Conservation (phyloP, 2,113 vertebrate genomes). For the Proteles cristata region DNA sequence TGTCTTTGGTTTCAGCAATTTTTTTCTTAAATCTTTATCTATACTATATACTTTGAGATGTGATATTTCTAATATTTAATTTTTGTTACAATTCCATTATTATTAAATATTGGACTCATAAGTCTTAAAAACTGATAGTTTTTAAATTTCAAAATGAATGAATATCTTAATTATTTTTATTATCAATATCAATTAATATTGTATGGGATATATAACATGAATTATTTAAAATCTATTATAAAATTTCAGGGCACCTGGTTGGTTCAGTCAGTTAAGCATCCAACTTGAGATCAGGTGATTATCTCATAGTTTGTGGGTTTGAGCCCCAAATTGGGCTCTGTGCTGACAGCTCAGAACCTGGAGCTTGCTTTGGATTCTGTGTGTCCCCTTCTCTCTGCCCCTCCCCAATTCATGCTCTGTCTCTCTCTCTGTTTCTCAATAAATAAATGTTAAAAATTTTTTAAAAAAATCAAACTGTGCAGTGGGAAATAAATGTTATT, state of each 20-base stretch:
- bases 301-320: no score
- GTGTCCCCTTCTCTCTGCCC: no score
- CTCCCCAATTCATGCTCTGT: no score
- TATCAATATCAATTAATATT: neutral
- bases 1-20: neutral
- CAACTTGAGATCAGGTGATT: no score
- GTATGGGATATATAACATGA: neutral
- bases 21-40: neutral
- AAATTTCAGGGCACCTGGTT: neutral
- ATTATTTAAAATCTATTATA: neutral
- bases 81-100: neutral
- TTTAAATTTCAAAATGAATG: neutral
- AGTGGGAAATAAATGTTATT: neutral
- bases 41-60: neutral
- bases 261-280: no score
- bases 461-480: neutral
- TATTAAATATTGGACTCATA: neutral
- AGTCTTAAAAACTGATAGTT: neutral
- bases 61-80: neutral
- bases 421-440: no score
- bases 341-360: no score
- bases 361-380: no score
- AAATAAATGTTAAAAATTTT: no score
- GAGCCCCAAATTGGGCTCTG: no score
- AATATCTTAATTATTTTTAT: neutral